Percentiles rank a stretch among this genome's conserved stretches.
Conservation (phyloP, 2,888 invertebrate genomes). For the Drosophila colorata region DNA sequence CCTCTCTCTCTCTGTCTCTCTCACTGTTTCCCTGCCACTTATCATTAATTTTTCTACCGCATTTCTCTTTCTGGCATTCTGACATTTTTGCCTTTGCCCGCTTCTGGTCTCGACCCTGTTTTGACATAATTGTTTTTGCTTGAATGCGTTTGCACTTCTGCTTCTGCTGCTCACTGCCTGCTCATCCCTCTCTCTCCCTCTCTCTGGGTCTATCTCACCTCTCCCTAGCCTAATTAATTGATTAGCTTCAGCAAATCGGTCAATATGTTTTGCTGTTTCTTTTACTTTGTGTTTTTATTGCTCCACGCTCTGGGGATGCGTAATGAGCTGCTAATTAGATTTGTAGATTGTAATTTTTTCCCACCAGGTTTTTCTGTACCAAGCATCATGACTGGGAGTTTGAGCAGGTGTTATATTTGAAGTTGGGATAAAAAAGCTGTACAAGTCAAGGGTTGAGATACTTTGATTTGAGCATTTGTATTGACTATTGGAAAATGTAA, state of each 20-base stretch:
- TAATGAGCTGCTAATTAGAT: conserved; percentile 84
- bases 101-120: conserved; percentile 50
- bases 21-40: conserved; percentile 57
- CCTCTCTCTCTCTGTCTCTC: conserved; percentile 11
- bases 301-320: conserved; percentile 39
- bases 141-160: conserved; percentile 35
- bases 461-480: not conserved
- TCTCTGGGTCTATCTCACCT: not conserved
- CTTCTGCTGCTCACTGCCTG: not conserved
- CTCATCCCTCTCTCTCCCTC: conserved; percentile 31
- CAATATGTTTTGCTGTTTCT: conserved; percentile 77
- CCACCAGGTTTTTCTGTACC: conserved; percentile 2
- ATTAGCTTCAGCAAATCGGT: conserved; percentile 85
- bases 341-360: conserved; percentile 62
- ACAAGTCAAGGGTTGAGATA: conserved; percentile 17
- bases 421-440: not conserved
- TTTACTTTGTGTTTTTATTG: conserved; percentile 53
- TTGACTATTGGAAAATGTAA: not conserved
- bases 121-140: conserved; percentile 76
- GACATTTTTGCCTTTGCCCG: conserved; percentile 74
- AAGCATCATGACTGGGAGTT: conserved; percentile 23
- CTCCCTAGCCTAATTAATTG: conserved; percentile 82
- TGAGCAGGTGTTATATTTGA: conserved; percentile 35
- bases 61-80: conserved; percentile 76
- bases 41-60: conserved; percentile 77